Evolutionary conservation across 2,888 invertebrate genomes (phyloP).

Genomic region (Mimumesa dahlbomi): DNA sequence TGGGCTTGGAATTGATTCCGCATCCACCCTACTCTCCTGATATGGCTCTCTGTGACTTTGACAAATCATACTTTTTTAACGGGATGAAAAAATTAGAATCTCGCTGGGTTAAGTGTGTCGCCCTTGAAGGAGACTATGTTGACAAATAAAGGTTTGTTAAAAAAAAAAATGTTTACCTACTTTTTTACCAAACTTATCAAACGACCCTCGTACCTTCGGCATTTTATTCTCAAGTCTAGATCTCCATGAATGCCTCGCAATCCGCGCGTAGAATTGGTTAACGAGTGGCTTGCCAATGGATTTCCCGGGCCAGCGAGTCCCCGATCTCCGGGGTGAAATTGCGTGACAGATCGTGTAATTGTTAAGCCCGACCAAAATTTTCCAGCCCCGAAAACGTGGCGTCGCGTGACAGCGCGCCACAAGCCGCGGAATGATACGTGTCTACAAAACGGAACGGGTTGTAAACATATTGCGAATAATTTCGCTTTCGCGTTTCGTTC

Average conservation of each 20-base stretch:
- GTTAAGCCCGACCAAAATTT: conserved; percentile 56
- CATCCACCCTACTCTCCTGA: no score
- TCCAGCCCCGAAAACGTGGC: conserved; percentile 12
- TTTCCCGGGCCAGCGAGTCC: conserved; percentile 41
- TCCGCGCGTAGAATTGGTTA: conserved; percentile 58
- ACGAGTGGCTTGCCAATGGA: conserved; percentile 55
- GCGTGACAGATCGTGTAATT: conserved; percentile 61
- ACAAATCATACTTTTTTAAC: no score
- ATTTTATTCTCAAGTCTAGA: conserved; percentile 26
- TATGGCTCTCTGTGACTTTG: no score
- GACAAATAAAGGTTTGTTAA: no score
- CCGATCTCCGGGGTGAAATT: conserved; percentile 43
- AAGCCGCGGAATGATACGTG: conserved; percentile 2
- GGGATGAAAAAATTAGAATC: no score
- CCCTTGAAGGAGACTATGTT: no score
- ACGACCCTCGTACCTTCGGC: no score
- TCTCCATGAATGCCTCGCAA: conserved; percentile 21
- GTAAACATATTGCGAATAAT: conserved; percentile 17
- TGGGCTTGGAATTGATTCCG: no score
- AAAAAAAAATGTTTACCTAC: no score
- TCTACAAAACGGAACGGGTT: neutral
- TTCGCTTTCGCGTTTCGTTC: conserved; percentile 14
- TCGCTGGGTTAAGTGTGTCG: no score
- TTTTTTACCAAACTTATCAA: no score
- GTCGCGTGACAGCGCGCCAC: conserved; percentile 1